Percentiles rank a stretch among this genome's conserved stretches.
Conservation (phyloP, 2,113 vertebrate genomes). For the Epinephelus fuscoguttatus region DNA sequence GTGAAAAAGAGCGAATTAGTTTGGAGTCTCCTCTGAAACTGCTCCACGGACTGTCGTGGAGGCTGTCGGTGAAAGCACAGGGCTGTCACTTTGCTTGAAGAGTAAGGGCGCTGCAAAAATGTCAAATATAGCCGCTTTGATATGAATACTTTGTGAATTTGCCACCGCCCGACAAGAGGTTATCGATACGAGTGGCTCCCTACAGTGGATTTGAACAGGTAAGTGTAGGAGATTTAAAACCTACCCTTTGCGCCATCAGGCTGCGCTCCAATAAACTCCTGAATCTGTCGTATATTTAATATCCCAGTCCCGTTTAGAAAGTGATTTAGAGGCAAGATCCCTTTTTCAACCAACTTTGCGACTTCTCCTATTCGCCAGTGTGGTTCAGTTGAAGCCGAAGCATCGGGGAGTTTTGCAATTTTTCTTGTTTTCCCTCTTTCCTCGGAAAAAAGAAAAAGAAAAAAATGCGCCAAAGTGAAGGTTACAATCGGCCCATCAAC, state of each 20-base stretch:
- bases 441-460: constrained; percentile 72
- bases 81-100: constrained; percentile 81
- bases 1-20: constrained; percentile 81
- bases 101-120: constrained; percentile 84
- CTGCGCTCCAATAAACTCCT: constrained; percentile 99
- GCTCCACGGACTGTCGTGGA: constrained; percentile 80
- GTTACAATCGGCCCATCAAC: constrained; percentile 99
- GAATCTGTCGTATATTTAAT: constrained; percentile 98
- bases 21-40: constrained; percentile 86
- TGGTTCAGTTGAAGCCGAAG: constrained; percentile 85
- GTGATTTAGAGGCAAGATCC: constrained; percentile 93
- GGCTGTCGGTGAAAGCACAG: constrained; percentile 72
- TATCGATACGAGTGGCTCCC: constrained; percentile 88
- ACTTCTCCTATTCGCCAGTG: constrained; percentile 94
- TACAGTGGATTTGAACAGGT: constrained; percentile 93
- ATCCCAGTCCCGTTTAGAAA: constrained; percentile 95
- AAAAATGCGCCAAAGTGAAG: constrained; percentile 92
- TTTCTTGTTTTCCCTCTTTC: constrained; percentile 88
- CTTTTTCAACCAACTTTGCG: constrained; percentile 90
- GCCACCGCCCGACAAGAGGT: constrained; percentile 84
- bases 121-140: constrained; percentile 86
- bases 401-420: constrained; percentile 89
- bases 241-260: constrained; percentile 99
- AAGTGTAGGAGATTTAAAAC: constrained; percentile 96
- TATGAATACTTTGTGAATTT: constrained; percentile 88